Percentiles rank a stretch among this genome's conserved stretches.
These are phyloP conservation scores for Hydrotaea cyrtoneurina DNA, from an alignment of 2,888 invertebrate genomes.

Conservation along the genomic window DNA sequence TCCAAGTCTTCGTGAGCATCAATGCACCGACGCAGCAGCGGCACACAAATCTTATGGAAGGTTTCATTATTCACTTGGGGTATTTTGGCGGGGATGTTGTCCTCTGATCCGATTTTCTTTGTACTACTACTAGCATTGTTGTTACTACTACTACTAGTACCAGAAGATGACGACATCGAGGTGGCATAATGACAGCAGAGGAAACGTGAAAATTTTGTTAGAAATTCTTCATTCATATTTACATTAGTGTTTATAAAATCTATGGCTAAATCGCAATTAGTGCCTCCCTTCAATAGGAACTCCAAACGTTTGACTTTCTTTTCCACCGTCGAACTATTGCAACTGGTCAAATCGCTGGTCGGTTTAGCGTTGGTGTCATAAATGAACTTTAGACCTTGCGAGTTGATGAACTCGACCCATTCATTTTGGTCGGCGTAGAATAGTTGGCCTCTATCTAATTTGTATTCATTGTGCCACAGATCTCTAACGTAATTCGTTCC, in stretches of 20 bases:
- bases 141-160: constrained; percentile 41
- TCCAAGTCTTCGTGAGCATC: constrained; percentile 76
- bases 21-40: constrained; percentile 75
- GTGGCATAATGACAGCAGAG: constrained; percentile 78
- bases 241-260: constrained; percentile 79
- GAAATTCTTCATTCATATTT: constrained; percentile 75
- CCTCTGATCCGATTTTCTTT: constrained; percentile 20
- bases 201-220: constrained; percentile 76
- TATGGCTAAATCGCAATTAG: constrained; percentile 76
- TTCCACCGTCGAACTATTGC: constrained; percentile 53
- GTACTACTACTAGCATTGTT: constrained; percentile 50
- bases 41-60: constrained; percentile 75
- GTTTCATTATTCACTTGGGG: constrained; percentile 68
- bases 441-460: constrained; percentile 73
- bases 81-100: constrained; percentile 39
- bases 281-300: constrained; percentile 72
- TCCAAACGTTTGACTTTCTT: constrained; percentile 76
- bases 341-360: constrained; percentile 40
- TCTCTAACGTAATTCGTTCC: constrained; percentile 75
- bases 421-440: constrained; percentile 72
- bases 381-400: constrained; percentile 74
- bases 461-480: constrained; percentile 75
- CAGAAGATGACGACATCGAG: constrained; percentile 65
- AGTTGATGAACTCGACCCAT: constrained; percentile 72
- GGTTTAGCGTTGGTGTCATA: constrained; percentile 70